A percentile compares a stretch with the other conserved stretches of the same genome.
phyloP scores from a whole-genome alignment of 2,888 invertebrate genomes.

The Anodontia alba region DNA sequence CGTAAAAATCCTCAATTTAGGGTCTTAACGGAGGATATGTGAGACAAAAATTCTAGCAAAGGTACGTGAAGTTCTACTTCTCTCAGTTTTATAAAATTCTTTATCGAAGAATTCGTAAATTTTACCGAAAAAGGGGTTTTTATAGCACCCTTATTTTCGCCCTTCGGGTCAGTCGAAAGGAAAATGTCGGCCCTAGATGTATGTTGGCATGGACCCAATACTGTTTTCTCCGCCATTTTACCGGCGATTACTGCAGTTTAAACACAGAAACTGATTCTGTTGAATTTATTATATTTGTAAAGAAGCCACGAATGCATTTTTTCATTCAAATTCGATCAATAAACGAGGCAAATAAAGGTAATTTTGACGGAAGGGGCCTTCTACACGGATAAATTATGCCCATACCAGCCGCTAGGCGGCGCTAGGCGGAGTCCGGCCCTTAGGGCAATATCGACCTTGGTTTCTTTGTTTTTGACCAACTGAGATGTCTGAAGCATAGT shows the following conservation, averaged over 20 bases:
- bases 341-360: neutral
- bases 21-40: constrained; percentile 36
- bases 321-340: neutral
- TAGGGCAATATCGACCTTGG: constrained; percentile 37
- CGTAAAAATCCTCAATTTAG: constrained; percentile 38
- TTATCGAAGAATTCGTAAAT: neutral
- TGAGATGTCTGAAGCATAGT: neutral
- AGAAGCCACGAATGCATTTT: neutral
- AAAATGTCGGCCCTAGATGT: constrained; percentile 67
- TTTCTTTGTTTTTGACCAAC: neutral
- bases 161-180: constrained; percentile 59
- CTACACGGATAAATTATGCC: constrained; percentile 60
- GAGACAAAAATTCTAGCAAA: constrained; percentile 33
- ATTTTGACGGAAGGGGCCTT: constrained; percentile 43
- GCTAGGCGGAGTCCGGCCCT: constrained; percentile 55
- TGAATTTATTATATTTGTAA: too few species aligned
- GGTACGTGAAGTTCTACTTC: constrained; percentile 45
- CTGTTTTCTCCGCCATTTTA: constrained; percentile 13
- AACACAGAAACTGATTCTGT: too few species aligned
- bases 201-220: constrained; percentile 59
- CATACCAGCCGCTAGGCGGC: constrained; percentile 58
- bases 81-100: constrained; percentile 8
- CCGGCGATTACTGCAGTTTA: neutral
- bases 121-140: constrained; percentile 23
- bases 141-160: constrained; percentile 57